Evolutionary conservation across 2,113 vertebrate genomes (phyloP), one percentile per base, ranked within the genome.

Genomic region (Rhinoptilus africanus): DNA sequence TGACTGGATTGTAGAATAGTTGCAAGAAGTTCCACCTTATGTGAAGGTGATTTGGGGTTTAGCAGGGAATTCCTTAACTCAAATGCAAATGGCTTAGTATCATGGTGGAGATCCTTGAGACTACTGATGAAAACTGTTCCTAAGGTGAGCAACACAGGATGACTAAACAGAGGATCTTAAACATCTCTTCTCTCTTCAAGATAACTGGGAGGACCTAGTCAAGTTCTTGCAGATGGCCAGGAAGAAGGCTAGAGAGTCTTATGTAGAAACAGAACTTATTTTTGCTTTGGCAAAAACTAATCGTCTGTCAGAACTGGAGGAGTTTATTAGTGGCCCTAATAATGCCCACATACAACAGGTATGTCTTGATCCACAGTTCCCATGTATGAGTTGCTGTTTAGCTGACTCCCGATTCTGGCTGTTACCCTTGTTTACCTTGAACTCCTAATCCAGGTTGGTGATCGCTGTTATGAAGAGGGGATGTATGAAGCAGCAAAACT

Each of bases 151-250:
- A 26, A 72, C 47, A 27, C 14, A 54, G 37, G 59, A 75, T 62
- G 23, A 54, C 56, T 86, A 41, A 82, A 62, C 9, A 74, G 39
- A 48, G 63, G 17, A n/a, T 64, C 67, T 72, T 77, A 27, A 50
- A 6, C 79, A 24, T 51, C 8, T 82, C 45, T 88, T 73, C 21
- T 96, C 54, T 96, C 88, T 96, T 82, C 48, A 84, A 99, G 99
- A 98, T 98, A 99, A 99, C 96, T 99, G 99, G 99, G 99, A 99
- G 48, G 99, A 99, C 89, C 97, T 99, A 91, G 99, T 99, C 37
- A 99, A 99, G 95, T 99, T 99, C 96, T 98, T 99, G 47, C 99
- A 99, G 92, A 99, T 99, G 99, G 99, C 99, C 90, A 98, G 98
- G 67, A 99, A 99, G 97, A 99, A 99, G 91, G 98, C 98, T 23